Percentiles rank a stretch among this genome's conserved stretches.
phyloP scores from a whole-genome alignment of 2,797 vertebrate genomes.

The Sebastes glaucus region DNA sequence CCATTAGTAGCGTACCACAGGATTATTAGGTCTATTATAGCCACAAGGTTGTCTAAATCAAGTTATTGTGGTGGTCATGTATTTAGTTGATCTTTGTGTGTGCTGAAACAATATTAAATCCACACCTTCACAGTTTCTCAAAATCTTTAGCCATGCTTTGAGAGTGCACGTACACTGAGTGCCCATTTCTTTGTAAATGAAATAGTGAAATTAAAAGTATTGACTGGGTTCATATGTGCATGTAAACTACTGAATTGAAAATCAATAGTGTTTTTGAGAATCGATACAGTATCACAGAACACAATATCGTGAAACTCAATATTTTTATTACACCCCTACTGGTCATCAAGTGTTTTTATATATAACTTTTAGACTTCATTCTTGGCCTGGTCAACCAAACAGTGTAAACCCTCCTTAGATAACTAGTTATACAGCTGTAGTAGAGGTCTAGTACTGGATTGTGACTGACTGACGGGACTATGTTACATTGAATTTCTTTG shows the following conservation, averaged over 20 bases:
- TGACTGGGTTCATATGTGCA: too few relatives aligned
- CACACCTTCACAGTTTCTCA: background rate
- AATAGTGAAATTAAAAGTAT: too few relatives aligned
- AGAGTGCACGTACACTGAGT: too few relatives aligned
- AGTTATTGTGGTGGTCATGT: background rate
- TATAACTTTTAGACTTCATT: background rate
- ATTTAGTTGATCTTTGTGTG: background rate
- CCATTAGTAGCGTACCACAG: background rate
- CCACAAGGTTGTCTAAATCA: background rate
- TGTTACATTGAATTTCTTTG: background rate
- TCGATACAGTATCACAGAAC: too few relatives aligned
- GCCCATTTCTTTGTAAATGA: too few relatives aligned
- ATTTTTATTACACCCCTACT: too few relatives aligned
- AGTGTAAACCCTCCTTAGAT: background rate
- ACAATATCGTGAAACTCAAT: too few relatives aligned
- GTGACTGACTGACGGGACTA: background rate
- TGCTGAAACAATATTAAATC: background rate
- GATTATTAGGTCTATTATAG: background rate
- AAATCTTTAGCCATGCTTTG: too few relatives aligned
- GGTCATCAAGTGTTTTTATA: background rate
- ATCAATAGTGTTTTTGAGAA: too few relatives aligned
- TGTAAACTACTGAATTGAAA: too few relatives aligned
- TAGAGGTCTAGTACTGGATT: too few relatives aligned
- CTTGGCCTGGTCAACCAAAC: background rate
- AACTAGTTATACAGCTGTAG: background rate